Base-by-base conservation (phyloP, 2,888 invertebrate species). In the Elysia crispata region DNA sequence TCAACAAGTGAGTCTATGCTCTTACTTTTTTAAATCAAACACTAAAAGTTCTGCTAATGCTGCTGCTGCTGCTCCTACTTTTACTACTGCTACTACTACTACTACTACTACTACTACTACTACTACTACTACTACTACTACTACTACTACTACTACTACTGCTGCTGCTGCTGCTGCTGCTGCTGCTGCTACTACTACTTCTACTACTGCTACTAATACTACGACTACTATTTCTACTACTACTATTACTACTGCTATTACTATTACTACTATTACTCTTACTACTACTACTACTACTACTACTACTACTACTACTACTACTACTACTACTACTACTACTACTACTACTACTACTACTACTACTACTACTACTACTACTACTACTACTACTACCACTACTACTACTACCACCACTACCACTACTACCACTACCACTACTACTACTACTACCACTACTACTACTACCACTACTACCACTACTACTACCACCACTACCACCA, bases 401-500 rank as follows among this genome's bases (percentile, higher is more conserved):
- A 54, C 18, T 13, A 54, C 54, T 54, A 54, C 15, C 15, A 54
- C 54, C 15, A 15, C 54, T 54, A 13, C 13, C 15, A 15, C 18
- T 54, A n/a, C n/a, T n/a, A n/a, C n/a, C n/a, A n/a, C n/a, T n/a
- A n/a, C n/a, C n/a, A n/a, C 54, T 54, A 54, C 54, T 54, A 54
- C 54, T 54, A 54, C 54, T 54, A 54, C 54, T 54, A 54, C 54
- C 20, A 54, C 54, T 54, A 54, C 54, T 54, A 54, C 54, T 54
- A 54, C 54, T 54, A 54, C 54, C 20, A 54, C 54, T 54, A 54
- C 54, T 54, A 54, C 54, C 20, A 54, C 54, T 54, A 54, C 54
- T 54, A 54, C 54, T 54, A 54, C 54, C 20, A 54, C 54, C 20
- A 54, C 54, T 54, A 54, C 20, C 20, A 54, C 20, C 54, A 54